Conservation (phyloP, 2,113 vertebrate species). For the Zosterops hypoxanthus region DNA sequence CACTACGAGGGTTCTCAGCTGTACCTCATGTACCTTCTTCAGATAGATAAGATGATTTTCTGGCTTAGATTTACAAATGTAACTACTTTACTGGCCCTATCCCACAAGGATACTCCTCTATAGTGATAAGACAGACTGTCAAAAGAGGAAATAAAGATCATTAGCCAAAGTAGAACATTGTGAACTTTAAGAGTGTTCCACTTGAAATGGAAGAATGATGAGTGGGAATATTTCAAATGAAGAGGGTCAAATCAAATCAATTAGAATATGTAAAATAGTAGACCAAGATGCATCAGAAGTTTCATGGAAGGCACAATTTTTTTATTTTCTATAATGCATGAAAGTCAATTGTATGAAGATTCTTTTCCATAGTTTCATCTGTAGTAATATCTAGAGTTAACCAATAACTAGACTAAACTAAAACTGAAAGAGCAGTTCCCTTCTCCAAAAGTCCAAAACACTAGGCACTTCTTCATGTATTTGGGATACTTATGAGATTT, state of each 20-base stretch:
- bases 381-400: neutral
- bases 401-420: neutral
- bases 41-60: conserved; percentile 11
- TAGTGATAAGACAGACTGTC: conserved; percentile 26
- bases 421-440: neutral
- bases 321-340: neutral
- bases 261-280: neutral
- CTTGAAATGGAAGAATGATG: neutral
- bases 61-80: neutral
- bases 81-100: conserved; percentile 11
- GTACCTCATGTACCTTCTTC: conserved; percentile 16
- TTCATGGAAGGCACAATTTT: neutral
- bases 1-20: neutral
- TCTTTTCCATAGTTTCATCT: neutral
- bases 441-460: neutral
- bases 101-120: neutral
- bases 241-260: neutral
- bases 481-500: neutral
- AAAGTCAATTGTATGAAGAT: neutral
- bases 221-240: neutral
- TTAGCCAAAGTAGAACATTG: neutral
- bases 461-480: neutral
- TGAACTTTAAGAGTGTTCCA: neutral
- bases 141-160: conserved; percentile 32
- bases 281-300: neutral